Percentiles rank a stretch among this genome's conserved stretches.
Conservation (phyloP, 2,888 invertebrate species). For the Diarsia rubi region DNA sequence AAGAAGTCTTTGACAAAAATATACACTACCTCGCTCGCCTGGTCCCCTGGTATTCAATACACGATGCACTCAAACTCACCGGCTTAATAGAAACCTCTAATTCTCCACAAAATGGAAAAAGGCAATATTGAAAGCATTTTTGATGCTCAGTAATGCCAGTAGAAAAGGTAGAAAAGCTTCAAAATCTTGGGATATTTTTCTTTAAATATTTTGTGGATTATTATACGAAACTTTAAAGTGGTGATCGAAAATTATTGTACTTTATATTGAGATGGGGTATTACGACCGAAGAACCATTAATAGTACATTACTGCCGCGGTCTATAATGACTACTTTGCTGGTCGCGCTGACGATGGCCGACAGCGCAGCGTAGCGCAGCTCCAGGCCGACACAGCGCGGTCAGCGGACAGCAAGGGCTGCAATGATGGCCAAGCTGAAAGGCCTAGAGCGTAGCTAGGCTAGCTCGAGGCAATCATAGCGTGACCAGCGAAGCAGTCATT, state of each 20-base stretch:
- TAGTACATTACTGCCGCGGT: no score
- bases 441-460: no score
- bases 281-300: not conserved
- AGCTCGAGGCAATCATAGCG: no score
- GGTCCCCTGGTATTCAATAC: constrained; percentile 48
- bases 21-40: constrained; percentile 8
- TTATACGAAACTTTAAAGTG: not conserved
- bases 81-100: constrained; percentile 49
- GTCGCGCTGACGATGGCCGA: no score
- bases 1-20: constrained; percentile 17
- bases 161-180: not conserved
- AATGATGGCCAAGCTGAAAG: no score
- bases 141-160: constrained; percentile 4
- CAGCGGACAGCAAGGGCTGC: no score
- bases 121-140: constrained; percentile 47
- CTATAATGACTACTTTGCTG: no score
- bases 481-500: no score
- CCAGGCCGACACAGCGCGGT: no score
- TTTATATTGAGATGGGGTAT: not conserved
- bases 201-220: not conserved
- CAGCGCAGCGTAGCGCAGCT: no score
- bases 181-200: constrained; percentile 17
- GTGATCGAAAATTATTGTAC: not conserved
- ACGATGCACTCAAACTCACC: constrained; percentile 43
- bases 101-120: constrained; percentile 44